Base-by-base conservation (phyloP, 1,140 invertebrate species). In the Polypedilum pembai region DNA sequence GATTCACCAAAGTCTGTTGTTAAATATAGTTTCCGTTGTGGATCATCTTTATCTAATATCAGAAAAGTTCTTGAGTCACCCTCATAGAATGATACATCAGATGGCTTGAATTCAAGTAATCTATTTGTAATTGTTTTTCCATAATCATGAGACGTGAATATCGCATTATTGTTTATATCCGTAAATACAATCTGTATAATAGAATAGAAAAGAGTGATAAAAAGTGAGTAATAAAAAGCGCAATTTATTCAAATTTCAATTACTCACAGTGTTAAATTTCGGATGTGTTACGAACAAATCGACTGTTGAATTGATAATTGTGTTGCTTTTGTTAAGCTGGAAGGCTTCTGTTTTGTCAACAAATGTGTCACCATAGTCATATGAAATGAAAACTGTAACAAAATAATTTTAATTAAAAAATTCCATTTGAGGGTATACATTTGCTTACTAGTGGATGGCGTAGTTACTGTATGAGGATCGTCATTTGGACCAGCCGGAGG, bases 231-330 rank as follows among this genome's bases (percentile, higher is more conserved):
- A 76, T 7, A 24, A 8, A 74, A 63, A 40, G 66, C 5, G 3
- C 20, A 3, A 75, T 76, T 18, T 12, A 21, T 5, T 12, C 15
- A 24, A 75, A 7, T 18, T 8, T 40, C 8, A 18, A 24, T 18
- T 66, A 86, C 90, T 89, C 85, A 94, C 92, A 77, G 87, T 87
- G 77, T 89, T 90, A 77, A 87, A 87, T 75, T 89, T 88, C 3
- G 91, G 90, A 84, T 94, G 92, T 80, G 92, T 93, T 77, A 90
- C 92, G 83, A 94, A 94, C 77, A 91, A 92, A 77, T 93, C 90
- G 74, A 95, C 83, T 12, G 87, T 86, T 5, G 92, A 88, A 82
- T 91, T 89, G 73, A 82, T 81, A 41, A 80, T 78, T 75, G 86
- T 18, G 4, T 18, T 18, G 40, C 73, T 72, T 20, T 24, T 80